phyloP scores from a whole-genome alignment of 2,113 vertebrate genomes.

The Marmota flaviventris region DNA sequence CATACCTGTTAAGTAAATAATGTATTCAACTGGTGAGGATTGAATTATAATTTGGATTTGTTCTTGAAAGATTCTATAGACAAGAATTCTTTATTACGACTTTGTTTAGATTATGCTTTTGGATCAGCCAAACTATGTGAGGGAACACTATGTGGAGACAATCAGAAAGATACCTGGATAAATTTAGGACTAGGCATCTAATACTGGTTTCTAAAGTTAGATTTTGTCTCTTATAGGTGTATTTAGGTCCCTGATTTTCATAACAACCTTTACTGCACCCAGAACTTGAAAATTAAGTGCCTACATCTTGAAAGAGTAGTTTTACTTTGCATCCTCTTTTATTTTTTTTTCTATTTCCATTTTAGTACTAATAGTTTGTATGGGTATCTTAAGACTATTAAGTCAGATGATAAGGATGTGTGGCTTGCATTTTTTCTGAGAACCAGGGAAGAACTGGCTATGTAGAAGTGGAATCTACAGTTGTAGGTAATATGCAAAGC shows the following conservation, averaged over 20 bases:
- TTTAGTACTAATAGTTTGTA: background rate
- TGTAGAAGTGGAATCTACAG: background rate
- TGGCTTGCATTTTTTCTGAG: background rate
- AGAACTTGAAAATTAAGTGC: conserved; percentile 15
- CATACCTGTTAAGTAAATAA: background rate
- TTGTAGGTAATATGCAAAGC: background rate
- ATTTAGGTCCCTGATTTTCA: background rate
- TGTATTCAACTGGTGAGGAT: background rate
- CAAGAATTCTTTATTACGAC: background rate
- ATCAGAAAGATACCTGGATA: background rate
- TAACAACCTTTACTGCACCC: background rate
- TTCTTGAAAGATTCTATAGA: background rate
- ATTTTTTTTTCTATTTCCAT: background rate
- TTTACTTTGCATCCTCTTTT: background rate
- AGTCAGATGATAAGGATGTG: background rate
- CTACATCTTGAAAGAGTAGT: background rate
- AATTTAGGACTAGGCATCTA: background rate
- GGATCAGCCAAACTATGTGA: background rate
- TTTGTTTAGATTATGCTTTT: conserved; percentile 23
- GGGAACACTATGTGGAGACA: background rate
- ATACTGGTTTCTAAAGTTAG: background rate
- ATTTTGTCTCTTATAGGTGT: background rate
- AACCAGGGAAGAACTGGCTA: background rate
- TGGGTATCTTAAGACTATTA: background rate
- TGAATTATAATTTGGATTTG: background rate